phyloP scores from a whole-genome alignment of 2,888 invertebrate genomes.

The Brachyopa scutellaris region DNA sequence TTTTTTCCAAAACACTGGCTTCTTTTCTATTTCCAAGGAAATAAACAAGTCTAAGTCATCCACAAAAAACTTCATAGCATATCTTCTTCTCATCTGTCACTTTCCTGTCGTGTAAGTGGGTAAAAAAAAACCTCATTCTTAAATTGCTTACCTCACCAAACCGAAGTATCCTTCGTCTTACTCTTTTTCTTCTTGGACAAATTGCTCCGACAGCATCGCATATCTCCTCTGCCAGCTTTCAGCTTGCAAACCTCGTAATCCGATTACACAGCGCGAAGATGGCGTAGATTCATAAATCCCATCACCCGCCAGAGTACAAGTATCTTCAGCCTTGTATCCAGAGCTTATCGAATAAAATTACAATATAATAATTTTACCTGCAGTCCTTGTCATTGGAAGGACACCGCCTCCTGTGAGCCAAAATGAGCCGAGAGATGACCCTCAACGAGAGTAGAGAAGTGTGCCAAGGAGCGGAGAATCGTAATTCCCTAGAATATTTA shows the following conservation, averaged over 20 bases:
- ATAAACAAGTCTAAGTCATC: no score
- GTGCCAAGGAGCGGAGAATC: constrained; percentile 1
- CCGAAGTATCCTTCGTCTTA: no score
- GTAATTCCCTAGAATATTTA: constrained; percentile 50
- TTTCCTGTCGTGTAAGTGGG: no score
- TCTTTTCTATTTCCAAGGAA: no score
- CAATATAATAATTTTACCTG: constrained; percentile 71
- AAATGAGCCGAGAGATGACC: constrained; percentile 18
- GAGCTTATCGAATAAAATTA: constrained; percentile 70
- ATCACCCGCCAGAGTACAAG: constrained; percentile 22
- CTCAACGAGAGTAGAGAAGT: background rate
- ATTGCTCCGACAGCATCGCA: constrained; percentile 44
- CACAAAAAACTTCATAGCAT: no score
- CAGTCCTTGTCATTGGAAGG: constrained; percentile 53
- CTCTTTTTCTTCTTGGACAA: constrained; percentile 37
- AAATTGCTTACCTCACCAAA: no score
- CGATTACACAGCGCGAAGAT: constrained; percentile 57
- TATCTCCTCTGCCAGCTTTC: background rate
- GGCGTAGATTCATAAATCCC: constrained; percentile 58
- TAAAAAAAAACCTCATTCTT: no score
- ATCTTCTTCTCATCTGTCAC: no score
- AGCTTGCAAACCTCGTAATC: constrained; percentile 51
- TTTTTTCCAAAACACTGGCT: no score
- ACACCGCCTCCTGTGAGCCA: background rate
- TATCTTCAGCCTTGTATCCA: constrained; percentile 10